Conservation (phyloP, 2,888 invertebrate species). For the Hyposoter dolosus region DNA sequence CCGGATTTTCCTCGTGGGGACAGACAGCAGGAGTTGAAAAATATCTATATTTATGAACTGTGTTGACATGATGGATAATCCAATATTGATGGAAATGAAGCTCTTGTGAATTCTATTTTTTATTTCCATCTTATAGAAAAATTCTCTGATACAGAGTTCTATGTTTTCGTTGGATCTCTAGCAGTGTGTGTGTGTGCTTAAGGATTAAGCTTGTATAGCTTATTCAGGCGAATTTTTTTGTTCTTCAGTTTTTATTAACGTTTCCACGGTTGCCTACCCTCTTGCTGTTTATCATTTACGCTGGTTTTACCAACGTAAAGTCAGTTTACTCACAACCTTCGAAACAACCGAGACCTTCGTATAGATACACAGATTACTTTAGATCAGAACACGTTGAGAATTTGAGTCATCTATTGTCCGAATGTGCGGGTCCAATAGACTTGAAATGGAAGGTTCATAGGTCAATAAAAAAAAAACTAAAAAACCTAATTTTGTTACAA, state of each 20-base stretch:
- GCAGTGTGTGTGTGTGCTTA: not conserved
- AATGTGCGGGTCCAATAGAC: constrained; percentile 35
- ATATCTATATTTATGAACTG: not conserved
- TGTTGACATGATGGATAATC: not conserved
- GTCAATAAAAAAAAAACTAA: too few relatives aligned
- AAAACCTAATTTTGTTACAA: too few relatives aligned
- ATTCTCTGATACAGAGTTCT: not conserved
- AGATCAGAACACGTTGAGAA: constrained; percentile 67
- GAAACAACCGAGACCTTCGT: not conserved
- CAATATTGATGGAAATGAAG: constrained; percentile 8
- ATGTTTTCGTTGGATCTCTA: not conserved
- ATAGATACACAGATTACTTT: not conserved
- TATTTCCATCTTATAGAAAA: not conserved
- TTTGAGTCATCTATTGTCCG: constrained; percentile 71
- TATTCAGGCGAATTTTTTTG: not conserved
- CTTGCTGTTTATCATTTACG: constrained; percentile 12
- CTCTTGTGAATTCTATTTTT: not conserved
- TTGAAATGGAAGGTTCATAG: too few relatives aligned
- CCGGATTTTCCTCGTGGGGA: too few relatives aligned
- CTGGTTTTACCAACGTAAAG: not conserved
- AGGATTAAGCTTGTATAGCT: not conserved
- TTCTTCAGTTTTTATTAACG: constrained; percentile 11
- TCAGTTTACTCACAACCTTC: not conserved
- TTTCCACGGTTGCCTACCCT: constrained; percentile 3
- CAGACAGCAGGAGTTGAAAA: not conserved